Conservation (phyloP, 2,113 vertebrate species). For the Octodon degus region DNA sequence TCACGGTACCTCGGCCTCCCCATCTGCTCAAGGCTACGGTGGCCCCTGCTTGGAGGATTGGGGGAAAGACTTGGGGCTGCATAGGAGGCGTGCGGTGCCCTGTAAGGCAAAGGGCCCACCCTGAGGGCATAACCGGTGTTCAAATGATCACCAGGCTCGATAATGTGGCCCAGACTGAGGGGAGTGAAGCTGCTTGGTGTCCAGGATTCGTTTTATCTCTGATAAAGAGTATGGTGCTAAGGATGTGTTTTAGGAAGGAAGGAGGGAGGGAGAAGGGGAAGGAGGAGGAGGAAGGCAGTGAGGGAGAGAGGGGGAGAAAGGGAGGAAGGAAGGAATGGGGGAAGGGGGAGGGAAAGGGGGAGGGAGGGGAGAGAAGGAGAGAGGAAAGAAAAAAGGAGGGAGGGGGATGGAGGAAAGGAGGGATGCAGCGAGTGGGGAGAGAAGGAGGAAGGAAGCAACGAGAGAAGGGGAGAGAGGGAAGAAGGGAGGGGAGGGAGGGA, state of each 20-base stretch:
- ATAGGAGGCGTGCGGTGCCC: not conserved
- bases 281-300: too few relatives aligned
- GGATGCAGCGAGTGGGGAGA: too few relatives aligned
- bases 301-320: too few relatives aligned
- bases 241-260: not conserved
- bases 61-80: not conserved
- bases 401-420: too few relatives aligned
- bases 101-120: rapidly evolving
- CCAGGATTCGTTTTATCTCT: not conserved
- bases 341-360: too few relatives aligned
- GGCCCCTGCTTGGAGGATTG: not conserved
- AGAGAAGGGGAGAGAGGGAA: too few relatives aligned
- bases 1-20: not conserved
- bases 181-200: not conserved
- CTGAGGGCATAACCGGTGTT: not conserved
- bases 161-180: not conserved
- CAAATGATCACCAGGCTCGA: not conserved
- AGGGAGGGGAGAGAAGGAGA: too few relatives aligned
- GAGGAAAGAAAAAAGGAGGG: too few relatives aligned
- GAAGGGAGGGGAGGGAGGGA: too few relatives aligned
- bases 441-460: too few relatives aligned
- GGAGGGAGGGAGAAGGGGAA: too few relatives aligned
- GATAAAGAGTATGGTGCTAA: not conserved
- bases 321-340: too few relatives aligned
- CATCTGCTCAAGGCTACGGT: not conserved